Conservation (phyloP, 1,140 invertebrate species). For the Drosophila sproati region DNA sequence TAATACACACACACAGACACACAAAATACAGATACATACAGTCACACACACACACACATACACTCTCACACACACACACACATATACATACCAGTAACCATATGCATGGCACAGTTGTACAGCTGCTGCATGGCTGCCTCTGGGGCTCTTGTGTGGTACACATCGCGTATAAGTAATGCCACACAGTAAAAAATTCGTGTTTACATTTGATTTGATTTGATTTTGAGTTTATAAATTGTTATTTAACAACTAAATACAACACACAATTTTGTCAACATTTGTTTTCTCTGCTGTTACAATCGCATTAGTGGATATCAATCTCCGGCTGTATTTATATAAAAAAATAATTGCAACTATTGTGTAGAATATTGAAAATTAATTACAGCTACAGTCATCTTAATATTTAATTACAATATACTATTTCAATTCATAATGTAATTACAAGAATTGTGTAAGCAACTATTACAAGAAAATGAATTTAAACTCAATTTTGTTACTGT, state of each 20-base stretch:
- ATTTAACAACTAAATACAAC: neutral
- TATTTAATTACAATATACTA: too few relatives aligned
- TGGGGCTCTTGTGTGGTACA: conserved; percentile 59
- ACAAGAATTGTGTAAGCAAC: too few relatives aligned
- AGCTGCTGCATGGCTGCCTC: conserved; percentile 66
- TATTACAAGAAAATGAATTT: too few relatives aligned
- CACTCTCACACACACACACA: conserved; percentile 29
- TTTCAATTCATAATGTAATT: too few relatives aligned
- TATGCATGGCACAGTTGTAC: conserved; percentile 74
- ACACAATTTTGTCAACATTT: too few relatives aligned
- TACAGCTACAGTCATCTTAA: too few relatives aligned
- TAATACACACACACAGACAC: conserved; percentile 66
- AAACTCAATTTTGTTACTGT: neutral
- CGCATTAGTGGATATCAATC: too few relatives aligned
- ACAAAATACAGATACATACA: conserved; percentile 20
- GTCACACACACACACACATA: conserved; percentile 4
- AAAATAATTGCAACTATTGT: too few relatives aligned
- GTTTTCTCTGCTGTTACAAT: too few relatives aligned
- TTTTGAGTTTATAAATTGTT: neutral
- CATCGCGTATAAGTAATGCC: conserved; percentile 73
- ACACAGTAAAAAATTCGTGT: conserved; percentile 4
- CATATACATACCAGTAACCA: conserved; percentile 58
- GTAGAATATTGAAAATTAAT: too few relatives aligned
- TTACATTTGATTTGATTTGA: neutral
- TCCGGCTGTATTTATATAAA: too few relatives aligned